phyloP scores from a whole-genome alignment of 2,888 invertebrate species.

The Deroplatys truncata region DNA sequence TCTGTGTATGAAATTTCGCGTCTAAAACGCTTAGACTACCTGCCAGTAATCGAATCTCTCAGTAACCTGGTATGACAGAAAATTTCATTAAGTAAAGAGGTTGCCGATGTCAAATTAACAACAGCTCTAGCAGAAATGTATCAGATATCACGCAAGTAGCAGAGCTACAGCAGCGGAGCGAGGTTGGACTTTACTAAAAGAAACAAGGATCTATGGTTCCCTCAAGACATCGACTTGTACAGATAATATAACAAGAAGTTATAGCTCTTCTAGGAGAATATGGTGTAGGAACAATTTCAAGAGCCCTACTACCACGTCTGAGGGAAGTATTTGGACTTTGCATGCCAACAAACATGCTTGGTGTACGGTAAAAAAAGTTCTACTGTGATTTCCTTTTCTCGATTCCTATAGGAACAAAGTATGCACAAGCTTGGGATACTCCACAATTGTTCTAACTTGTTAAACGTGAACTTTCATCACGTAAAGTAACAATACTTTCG shows the following conservation, averaged over 20 bases:
- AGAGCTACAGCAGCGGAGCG: no score
- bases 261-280: not conserved
- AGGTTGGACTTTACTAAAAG: not conserved
- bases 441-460: no score
- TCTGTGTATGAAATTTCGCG: not conserved
- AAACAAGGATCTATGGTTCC: not conserved
- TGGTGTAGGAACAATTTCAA: not conserved
- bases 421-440: no score
- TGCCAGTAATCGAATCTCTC: not conserved
- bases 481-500: no score
- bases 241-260: not conserved
- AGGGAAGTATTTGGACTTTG: no score
- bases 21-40: not conserved
- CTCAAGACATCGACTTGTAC: not conserved
- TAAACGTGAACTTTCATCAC: no score
- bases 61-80: not conserved
- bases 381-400: no score
- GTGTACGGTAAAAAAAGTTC: no score
- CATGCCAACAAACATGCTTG: no score
- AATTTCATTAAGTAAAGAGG: not conserved
- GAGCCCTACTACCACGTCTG: not conserved
- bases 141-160: not conserved
- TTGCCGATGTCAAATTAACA: not conserved
- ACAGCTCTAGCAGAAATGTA: not conserved
- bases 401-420: no score